Percentiles rank a stretch among this genome's conserved stretches.
Evolutionary conservation across 1,140 invertebrate species (phyloP).

Genomic region (Rhynchophorus ferrugineus): DNA sequence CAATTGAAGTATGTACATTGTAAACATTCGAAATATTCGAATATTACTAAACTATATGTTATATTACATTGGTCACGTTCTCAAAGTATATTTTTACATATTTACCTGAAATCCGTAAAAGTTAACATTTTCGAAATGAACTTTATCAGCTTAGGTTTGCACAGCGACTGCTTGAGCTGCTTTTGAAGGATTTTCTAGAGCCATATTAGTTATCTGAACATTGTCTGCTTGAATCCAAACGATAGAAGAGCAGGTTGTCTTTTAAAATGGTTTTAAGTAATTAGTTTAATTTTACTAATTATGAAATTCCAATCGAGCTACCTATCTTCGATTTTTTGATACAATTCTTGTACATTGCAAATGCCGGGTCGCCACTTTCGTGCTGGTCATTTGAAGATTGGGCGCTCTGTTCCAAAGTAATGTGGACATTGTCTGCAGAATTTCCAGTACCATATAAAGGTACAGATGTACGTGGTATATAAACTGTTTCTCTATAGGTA

Average conservation of each 20-base stretch:
- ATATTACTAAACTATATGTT: no score
- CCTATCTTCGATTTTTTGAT: no score
- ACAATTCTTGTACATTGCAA: no score
- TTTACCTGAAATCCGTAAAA: slow-evolving; percentile 14
- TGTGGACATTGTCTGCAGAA: background rate
- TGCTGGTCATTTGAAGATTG: no score
- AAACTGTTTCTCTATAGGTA: slow-evolving; percentile 1
- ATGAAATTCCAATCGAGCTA: no score
- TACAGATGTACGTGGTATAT: background rate
- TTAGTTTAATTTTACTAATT: no score
- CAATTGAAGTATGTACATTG: no score
- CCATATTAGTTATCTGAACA: slow-evolving; percentile 5
- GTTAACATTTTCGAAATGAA: slow-evolving; percentile 5
- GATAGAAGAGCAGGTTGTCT: slow-evolving; percentile 1
- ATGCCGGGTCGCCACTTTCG: no score
- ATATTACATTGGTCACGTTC: no score
- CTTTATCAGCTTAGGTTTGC: background rate
- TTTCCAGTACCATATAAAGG: background rate
- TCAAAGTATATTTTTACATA: no score
- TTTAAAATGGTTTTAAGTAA: no score
- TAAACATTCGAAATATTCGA: no score
- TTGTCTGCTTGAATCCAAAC: slow-evolving; percentile 1
- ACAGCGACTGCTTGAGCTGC: slow-evolving; percentile 11
- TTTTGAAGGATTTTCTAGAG: slow-evolving; percentile 7
- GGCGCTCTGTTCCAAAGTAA: background rate